These are phyloP conservation scores for Platyscapa corneri DNA, from an alignment of 1,140 invertebrate species.

Conservation along the genomic window DNA sequence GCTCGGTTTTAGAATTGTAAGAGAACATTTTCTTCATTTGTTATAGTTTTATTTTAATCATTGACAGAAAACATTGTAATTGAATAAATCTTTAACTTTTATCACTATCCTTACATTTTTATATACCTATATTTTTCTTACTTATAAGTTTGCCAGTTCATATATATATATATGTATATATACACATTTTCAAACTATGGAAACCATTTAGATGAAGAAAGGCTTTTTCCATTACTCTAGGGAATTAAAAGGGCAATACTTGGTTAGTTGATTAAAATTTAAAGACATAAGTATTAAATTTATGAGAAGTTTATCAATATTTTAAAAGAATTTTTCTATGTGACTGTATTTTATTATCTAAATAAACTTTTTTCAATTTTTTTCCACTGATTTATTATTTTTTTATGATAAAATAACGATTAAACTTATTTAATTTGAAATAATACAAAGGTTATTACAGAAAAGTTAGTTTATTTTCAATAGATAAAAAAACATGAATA, in stretches of 20 bases:
- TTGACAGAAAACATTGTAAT: conserved; percentile 51
- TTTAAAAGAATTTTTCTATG: background rate
- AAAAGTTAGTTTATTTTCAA: too few relatives aligned
- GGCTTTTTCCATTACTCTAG: background rate
- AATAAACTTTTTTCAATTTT: background rate
- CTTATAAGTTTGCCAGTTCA: too few relatives aligned
- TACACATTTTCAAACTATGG: background rate
- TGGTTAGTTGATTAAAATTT: background rate
- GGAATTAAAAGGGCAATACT: background rate
- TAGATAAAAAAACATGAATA: background rate
- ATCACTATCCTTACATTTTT: conserved; percentile 43
- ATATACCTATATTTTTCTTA: conserved; percentile 21
- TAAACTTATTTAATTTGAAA: too few relatives aligned
- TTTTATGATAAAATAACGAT: background rate
- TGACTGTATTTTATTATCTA: background rate
- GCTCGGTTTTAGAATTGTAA: conserved; percentile 51
- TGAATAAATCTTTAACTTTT: conserved; percentile 54
- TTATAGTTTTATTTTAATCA: conserved; percentile 54
- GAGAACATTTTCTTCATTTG: conserved; percentile 52
- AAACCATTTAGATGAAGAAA: background rate
- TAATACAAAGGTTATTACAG: too few relatives aligned
- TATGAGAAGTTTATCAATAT: background rate
- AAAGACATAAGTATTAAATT: background rate
- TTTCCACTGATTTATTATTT: background rate
- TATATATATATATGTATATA: background rate